Conservation (phyloP, 2,113 vertebrate genomes). For the Rhineura floridana region DNA sequence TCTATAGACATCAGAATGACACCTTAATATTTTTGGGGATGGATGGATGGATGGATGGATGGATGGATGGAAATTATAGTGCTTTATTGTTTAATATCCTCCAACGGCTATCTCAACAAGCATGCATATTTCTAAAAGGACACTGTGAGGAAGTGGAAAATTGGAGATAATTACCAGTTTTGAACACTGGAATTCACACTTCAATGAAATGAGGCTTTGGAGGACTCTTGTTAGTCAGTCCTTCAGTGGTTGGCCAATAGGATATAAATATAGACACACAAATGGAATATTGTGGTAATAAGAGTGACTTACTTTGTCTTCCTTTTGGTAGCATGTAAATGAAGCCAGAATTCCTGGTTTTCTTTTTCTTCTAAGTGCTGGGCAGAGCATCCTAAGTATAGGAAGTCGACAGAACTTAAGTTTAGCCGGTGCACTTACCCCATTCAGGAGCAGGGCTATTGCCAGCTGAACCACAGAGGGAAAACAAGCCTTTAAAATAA, state of each 20-base stretch:
- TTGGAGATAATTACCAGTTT: not conserved
- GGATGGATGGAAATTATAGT: too few species aligned
- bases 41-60: too few species aligned
- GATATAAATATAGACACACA: not conserved
- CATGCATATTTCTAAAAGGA: not conserved
- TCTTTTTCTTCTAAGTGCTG: not conserved
- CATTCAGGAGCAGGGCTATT: too few species aligned
- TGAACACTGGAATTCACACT: not conserved
- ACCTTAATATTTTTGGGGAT: not conserved
- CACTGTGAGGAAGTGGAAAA: not conserved
- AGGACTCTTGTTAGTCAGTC: not conserved
- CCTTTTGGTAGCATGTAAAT: not conserved
- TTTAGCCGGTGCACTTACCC: too few species aligned
- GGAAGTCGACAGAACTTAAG: too few species aligned
- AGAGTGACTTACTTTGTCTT: not conserved
- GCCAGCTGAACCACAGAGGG: too few species aligned
- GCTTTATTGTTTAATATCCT: conserved; percentile 22
- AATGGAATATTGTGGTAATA: not conserved
- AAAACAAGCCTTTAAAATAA: too few species aligned
- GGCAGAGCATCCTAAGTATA: too few species aligned
- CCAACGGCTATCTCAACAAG: conserved; percentile 6
- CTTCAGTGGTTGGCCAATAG: not conserved
- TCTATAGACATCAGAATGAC: not conserved
- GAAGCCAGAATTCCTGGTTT: not conserved
- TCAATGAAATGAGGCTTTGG: not conserved